Base-by-base conservation (phyloP, 1,140 invertebrate species). In the Macrostomum lignano region DNA sequence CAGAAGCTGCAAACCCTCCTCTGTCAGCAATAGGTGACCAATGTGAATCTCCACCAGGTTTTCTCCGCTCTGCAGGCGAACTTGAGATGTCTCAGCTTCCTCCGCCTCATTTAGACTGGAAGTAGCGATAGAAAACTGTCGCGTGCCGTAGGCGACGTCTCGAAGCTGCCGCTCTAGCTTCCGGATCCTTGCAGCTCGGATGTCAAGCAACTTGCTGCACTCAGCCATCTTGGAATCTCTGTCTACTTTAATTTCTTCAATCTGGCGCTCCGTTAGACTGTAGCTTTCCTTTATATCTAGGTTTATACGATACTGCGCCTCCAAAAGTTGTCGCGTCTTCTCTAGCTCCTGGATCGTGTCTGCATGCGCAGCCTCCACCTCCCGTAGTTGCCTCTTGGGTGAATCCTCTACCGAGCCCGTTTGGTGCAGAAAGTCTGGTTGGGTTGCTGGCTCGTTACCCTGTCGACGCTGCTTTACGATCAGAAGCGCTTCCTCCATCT, bases 91-190 rank as follows among this genome's bases (percentile, higher is more conserved):
- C 40, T 55, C 51, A 40, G 52, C 42, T n/a, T 51, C 49, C 14
- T 46, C 34, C 9, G 41, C 39, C 11, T 45, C 44, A 24, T n/a
- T n/a, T n/a, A n/a, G n/a, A n/a, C n/a, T n/a, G n/a, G n/a, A n/a
- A n/a, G n/a, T n/a, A n/a, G n/a, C n/a, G n/a, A n/a, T n/a, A n/a
- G n/a, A n/a, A n/a, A n/a, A n/a, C n/a, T n/a, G n/a, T n/a, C n/a
- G n/a, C n/a, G n/a, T 61, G 25, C 59, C 58, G 47, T 58, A 61
- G 14, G 58, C 58, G 33, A 62, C 46, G 44, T 62, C 60, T 36
- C 49, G 46, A 19, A 62, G 31, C 36, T 62, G 58, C 4, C 44
- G 39, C 40, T 62, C 56, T 21, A 61, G 38, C 49, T 60, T 58
- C 46, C 55, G 54, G 23, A 61, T 60, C 32, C 55, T 44, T 23